Conservation (phyloP, 1,140 invertebrate species). For the Drosophila bipectinata region DNA sequence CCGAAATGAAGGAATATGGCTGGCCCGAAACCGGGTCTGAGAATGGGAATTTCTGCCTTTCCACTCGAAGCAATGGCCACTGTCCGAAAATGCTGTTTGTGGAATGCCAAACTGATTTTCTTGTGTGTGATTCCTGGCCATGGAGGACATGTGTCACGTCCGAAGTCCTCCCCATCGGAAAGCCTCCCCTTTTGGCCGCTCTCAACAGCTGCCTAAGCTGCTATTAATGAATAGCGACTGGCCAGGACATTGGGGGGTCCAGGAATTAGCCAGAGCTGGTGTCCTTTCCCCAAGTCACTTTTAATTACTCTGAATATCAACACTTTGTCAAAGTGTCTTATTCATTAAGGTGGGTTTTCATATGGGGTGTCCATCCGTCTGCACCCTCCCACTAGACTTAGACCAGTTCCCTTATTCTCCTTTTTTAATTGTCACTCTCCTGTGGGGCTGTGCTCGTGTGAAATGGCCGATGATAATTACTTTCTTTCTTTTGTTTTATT, state of each 20-base stretch:
- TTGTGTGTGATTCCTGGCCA: slow-evolving; percentile 12
- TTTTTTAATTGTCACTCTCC: slow-evolving; percentile 62
- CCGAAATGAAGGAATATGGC: slow-evolving; percentile 8
- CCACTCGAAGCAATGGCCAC: slow-evolving; percentile 44
- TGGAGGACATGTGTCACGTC: slow-evolving; percentile 62
- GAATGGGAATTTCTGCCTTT: not conserved
- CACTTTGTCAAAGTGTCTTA: slow-evolving; percentile 77
- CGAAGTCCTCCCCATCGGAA: slow-evolving; percentile 5
- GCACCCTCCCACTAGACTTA: slow-evolving; percentile 19
- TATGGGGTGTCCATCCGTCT: slow-evolving; percentile 16
- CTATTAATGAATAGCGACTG: slow-evolving; percentile 79
- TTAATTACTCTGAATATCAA: slow-evolving; percentile 82
- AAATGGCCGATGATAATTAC: slow-evolving; percentile 74
- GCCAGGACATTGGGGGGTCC: slow-evolving; percentile 65
- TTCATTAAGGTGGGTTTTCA: slow-evolving; percentile 60
- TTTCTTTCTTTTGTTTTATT: slow-evolving; percentile 68
- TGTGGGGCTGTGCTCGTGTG: slow-evolving; percentile 27
- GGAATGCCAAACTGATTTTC: slow-evolving; percentile 78
- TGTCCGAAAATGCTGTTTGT: slow-evolving; percentile 33
- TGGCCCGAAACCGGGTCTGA: not conserved
- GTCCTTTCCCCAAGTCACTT: slow-evolving; percentile 58
- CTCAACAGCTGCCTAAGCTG: slow-evolving; percentile 67
- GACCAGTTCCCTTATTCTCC: slow-evolving; percentile 24
- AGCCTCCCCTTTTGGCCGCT: slow-evolving; percentile 23
- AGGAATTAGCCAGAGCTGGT: slow-evolving; percentile 68